These are phyloP conservation scores for Himalopsyche kuldschensis DNA, from an alignment of 2,888 invertebrate genomes.

Conservation along the genomic window DNA sequence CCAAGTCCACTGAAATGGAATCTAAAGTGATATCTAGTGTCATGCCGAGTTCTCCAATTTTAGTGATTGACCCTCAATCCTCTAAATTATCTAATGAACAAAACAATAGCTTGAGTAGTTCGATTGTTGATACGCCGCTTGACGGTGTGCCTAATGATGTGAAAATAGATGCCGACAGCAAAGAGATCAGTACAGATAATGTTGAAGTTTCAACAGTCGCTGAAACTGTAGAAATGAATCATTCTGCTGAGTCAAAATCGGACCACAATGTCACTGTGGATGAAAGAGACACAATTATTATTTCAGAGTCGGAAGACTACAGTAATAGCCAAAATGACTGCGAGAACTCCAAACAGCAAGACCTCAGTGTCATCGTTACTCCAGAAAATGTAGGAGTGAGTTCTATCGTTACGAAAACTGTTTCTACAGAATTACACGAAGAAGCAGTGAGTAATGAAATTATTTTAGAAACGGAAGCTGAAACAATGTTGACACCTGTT, in stretches of 20 bases:
- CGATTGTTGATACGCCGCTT: background rate
- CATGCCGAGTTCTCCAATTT: background rate
- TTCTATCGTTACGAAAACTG: background rate
- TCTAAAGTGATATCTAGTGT: background rate
- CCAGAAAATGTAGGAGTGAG: conserved; percentile 18
- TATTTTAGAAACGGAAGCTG: background rate
- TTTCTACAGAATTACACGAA: background rate
- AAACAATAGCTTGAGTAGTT: background rate
- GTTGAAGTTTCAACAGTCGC: background rate
- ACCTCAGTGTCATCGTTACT: conserved; percentile 24
- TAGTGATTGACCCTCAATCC: conserved; percentile 6
- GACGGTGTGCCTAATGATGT: background rate
- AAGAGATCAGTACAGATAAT: background rate
- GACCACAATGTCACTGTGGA: conserved; percentile 40
- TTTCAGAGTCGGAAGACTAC: conserved; percentile 57
- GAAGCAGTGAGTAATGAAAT: background rate
- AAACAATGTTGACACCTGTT: background rate
- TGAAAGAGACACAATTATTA: conserved; percentile 56
- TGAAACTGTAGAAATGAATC: background rate
- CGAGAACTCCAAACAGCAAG: background rate
- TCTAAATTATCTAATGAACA: background rate
- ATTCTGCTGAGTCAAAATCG: background rate
- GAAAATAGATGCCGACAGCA: background rate
- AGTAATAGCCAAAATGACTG: conserved; percentile 50
- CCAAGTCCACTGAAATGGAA: background rate